A percentile compares a stretch with the other conserved stretches of the same genome.
Evolutionary conservation across 2,113 vertebrate species (phyloP).

Genomic region (Mugil cephalus): DNA sequence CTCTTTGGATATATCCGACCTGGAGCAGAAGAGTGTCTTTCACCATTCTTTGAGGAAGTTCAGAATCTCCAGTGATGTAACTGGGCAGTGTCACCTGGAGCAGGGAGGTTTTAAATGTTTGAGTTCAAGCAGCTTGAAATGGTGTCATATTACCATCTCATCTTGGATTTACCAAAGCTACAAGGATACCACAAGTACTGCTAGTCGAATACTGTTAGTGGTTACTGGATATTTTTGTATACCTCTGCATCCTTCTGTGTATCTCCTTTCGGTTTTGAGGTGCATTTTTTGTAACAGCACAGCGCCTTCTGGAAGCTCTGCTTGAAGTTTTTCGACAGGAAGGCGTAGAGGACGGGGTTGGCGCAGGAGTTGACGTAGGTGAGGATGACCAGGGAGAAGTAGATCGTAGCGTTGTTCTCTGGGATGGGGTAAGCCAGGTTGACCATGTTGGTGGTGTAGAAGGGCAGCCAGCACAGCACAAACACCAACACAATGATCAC

Average conservation of each 20-base stretch:
- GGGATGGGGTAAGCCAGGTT: conserved; percentile 90
- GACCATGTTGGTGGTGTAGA: conserved; percentile 91
- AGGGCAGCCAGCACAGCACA: conserved; percentile 93
- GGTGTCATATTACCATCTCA: no score
- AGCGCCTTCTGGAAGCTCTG: conserved; percentile 91
- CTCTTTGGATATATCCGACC: no score
- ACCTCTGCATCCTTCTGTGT: conserved; percentile 44
- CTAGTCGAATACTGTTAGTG: no score
- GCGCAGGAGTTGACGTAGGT: conserved; percentile 95
- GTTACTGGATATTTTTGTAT: conserved; percentile 75
- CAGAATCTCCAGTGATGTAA: no score
- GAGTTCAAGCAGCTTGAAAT: no score
- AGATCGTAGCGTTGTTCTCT: conserved; percentile 81
- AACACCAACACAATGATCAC: conserved; percentile 94
- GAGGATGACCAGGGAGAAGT: conserved; percentile 89
- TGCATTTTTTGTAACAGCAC: conserved; percentile 80
- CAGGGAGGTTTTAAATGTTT: no score
- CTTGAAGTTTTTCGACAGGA: conserved; percentile 93
- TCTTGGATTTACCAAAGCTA: no score
- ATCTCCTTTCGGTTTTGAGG: conserved; percentile 13
- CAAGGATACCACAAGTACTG: no score
- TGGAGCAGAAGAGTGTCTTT: no score
- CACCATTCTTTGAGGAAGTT: no score
- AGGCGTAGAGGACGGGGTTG: conserved; percentile 92
- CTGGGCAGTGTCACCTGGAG: no score